Percentiles rank a stretch among this genome's conserved stretches.
phyloP scores from a whole-genome alignment of 2,797 vertebrate species.

The Hipposideros larvatus region DNA sequence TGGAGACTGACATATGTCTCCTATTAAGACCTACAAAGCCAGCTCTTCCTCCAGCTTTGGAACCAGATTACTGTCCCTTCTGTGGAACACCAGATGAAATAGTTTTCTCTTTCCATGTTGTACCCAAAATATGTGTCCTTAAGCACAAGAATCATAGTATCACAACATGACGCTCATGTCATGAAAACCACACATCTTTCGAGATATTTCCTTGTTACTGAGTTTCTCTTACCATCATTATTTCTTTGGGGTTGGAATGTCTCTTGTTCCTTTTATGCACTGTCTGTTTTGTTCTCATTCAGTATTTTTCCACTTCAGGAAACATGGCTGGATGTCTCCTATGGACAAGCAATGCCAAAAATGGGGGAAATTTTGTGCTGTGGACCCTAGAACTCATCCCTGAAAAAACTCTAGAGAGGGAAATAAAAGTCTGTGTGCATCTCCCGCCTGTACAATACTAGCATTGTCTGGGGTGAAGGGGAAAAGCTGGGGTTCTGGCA shows the following conservation, averaged over 20 bases:
- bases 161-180: rapidly evolving
- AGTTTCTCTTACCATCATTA: not conserved
- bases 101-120: not conserved
- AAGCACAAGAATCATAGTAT: not conserved
- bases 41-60: not conserved
- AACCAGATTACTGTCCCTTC: not conserved
- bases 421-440: conserved; percentile 53
- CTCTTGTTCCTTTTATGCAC: not conserved
- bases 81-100: not conserved
- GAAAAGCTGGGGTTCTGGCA: conserved; percentile 86
- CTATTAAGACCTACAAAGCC: conserved; percentile 38
- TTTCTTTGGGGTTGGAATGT: conserved; percentile 34
- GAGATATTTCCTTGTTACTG: not conserved
- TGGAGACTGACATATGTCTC: conserved; percentile 29
- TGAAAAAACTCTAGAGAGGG: conserved; percentile 56
- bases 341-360: not conserved
- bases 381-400: conserved; percentile 44
- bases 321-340: not conserved
- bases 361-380: not conserved
- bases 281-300: not conserved
- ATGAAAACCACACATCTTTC: not conserved
- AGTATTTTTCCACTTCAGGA: conserved; percentile 53
- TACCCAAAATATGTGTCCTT: conserved; percentile 23
- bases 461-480: conserved; percentile 85
- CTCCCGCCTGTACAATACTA: conserved; percentile 82